Conservation (phyloP, 2,797 vertebrate genomes). For the Petrocephalus sullivani region DNA sequence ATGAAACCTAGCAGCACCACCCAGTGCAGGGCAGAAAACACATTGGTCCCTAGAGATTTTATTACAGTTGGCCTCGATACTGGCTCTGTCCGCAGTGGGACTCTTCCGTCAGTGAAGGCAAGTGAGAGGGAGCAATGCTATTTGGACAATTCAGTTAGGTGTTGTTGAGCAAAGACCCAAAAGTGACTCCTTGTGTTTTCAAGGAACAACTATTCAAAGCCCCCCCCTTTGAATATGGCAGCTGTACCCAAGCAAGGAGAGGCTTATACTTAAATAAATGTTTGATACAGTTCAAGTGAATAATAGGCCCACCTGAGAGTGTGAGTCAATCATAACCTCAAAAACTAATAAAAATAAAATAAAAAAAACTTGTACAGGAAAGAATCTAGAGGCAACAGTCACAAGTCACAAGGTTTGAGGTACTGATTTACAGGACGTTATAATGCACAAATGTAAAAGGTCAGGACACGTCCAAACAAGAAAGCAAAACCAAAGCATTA, state of each 20-base stretch:
- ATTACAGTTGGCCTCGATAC: neutral
- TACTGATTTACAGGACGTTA: neutral
- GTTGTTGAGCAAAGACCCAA: neutral
- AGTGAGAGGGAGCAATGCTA: neutral
- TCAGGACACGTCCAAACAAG: neutral
- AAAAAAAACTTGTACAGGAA: neutral
- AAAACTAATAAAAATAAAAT: neutral
- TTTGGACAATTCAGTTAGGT: neutral
- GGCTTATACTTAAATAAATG: neutral
- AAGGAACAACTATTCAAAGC: neutral
- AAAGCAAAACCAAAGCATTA: neutral
- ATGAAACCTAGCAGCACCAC: neutral
- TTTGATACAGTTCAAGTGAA: neutral
- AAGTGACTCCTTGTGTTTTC: neutral
- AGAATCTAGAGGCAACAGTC: neutral
- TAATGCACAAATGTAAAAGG: neutral
- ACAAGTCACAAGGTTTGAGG: neutral
- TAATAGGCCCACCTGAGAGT: neutral
- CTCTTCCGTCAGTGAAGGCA: neutral
- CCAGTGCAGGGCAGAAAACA: neutral
- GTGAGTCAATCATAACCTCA: neutral
- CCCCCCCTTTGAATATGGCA: neutral
- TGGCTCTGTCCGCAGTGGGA: neutral
- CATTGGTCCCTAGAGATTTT: neutral
- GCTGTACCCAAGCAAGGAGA: neutral